Conservation (phyloP, 1,140 invertebrate species). For the Scaptomyza pallida region DNA sequence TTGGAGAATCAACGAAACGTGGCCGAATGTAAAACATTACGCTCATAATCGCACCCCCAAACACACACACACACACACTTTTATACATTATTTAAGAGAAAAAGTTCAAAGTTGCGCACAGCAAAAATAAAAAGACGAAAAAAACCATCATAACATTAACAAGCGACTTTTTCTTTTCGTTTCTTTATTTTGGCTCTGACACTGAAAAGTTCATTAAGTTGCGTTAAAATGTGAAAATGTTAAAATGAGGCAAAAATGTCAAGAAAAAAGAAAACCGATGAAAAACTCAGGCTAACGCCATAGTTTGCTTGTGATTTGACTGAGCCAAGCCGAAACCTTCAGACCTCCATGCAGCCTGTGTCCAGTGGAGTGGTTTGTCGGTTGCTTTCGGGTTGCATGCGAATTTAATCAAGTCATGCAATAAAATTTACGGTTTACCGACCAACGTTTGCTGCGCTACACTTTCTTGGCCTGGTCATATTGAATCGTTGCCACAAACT, state of each 20-base stretch:
- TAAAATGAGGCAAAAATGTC: slow-evolving; percentile 55
- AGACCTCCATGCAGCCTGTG: slow-evolving; percentile 11
- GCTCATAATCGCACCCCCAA: slow-evolving; percentile 38
- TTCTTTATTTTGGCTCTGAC: slow-evolving; percentile 54
- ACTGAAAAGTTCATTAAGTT: slow-evolving; percentile 82
- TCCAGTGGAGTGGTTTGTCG: slow-evolving; percentile 13
- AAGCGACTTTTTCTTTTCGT: slow-evolving; percentile 32
- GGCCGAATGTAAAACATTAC: slow-evolving; percentile 60
- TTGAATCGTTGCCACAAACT: slow-evolving; percentile 6
- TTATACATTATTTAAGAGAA: slow-evolving; percentile 53
- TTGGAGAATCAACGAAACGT: slow-evolving; percentile 52
- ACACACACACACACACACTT: slow-evolving; percentile 32
- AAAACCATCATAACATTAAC: slow-evolving; percentile 78
- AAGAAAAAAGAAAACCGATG: background rate
- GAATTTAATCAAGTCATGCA: slow-evolving; percentile 83
- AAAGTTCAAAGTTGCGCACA: slow-evolving; percentile 71
- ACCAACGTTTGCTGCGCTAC: slow-evolving; percentile 22
- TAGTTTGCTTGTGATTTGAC: slow-evolving; percentile 53
- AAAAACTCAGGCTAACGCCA: slow-evolving; percentile 9
- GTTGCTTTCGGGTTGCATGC: slow-evolving; percentile 62
- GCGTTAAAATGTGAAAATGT: slow-evolving; percentile 71
- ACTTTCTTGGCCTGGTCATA: slow-evolving; percentile 9
- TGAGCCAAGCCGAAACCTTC: slow-evolving; percentile 35
- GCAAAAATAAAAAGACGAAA: no score
- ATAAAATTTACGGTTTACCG: slow-evolving; percentile 80